These are phyloP conservation scores for Oegoconia quadripuncta DNA, from an alignment of 2,888 invertebrate species.

Conservation along the genomic window DNA sequence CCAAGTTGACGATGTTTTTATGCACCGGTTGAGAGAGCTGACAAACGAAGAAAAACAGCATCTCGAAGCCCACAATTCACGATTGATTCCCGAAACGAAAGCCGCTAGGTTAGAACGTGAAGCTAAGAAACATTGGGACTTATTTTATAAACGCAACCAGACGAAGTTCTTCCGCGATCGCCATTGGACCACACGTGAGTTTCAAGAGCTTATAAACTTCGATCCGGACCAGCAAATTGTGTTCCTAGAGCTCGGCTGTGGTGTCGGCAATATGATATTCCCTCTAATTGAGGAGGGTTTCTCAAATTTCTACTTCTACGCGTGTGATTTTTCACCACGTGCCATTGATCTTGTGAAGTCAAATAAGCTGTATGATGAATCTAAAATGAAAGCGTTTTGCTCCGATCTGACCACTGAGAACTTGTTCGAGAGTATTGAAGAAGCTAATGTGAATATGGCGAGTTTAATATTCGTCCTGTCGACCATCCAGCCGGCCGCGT, in stretches of 20 bases:
- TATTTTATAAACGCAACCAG: conserved; percentile 97
- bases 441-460: conserved; percentile 84
- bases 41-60: conserved; percentile 80
- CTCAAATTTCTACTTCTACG: conserved; percentile 83
- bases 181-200: conserved; percentile 98
- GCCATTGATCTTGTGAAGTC: conserved; percentile 92
- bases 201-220: conserved; percentile 85
- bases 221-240: conserved; percentile 76
- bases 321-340: conserved; percentile 95
- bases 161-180: conserved; percentile 96
- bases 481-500: conserved; percentile 93
- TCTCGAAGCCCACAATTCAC: conserved; percentile 83
- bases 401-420: conserved; percentile 88
- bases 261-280: conserved; percentile 97
- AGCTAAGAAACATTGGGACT: conserved; percentile 95
- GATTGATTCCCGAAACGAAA: conserved; percentile 81
- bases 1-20: conserved; percentile 45
- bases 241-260: conserved; percentile 94
- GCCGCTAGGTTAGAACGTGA: conserved; percentile 88
- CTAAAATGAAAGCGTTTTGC: conserved; percentile 87
- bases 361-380: conserved; percentile 81
- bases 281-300: conserved; percentile 91
- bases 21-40: conserved; percentile 72
- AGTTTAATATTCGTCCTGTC: conserved; percentile 97
- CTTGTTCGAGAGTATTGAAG: conserved; percentile 76